These are phyloP conservation scores for Parapristionchus giblindavisi DNA, from an alignment of 2,888 invertebrate genomes.

Conservation along the genomic window DNA sequence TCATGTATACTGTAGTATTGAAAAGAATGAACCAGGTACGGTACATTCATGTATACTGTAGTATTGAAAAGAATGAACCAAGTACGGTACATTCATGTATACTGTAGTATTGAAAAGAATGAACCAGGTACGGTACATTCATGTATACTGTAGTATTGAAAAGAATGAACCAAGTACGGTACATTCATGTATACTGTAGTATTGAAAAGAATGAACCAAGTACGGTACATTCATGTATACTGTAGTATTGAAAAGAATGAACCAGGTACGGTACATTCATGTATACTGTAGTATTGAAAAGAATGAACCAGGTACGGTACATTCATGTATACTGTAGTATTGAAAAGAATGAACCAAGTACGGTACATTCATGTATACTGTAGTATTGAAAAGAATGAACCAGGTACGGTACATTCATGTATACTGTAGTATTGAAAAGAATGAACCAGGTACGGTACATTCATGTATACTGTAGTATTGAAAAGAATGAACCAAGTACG, in stretches of 20 bases:
- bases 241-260: slow-evolving; percentile 71
- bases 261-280: slow-evolving; percentile 70
- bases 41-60: slow-evolving; percentile 69
- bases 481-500: slow-evolving; percentile 72
- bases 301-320: slow-evolving; percentile 71
- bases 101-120: slow-evolving; percentile 72
- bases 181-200: slow-evolving; percentile 70
- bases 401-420: slow-evolving; percentile 69
- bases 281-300: slow-evolving; percentile 71
- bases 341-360: slow-evolving; percentile 72
- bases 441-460: slow-evolving; percentile 71
- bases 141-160: slow-evolving; percentile 71
- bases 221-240: slow-evolving; percentile 68
- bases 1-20: slow-evolving; percentile 71
- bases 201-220: slow-evolving; percentile 72
- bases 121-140: slow-evolving; percentile 71
- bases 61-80: slow-evolving; percentile 71
- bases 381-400: slow-evolving; percentile 71
- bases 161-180: slow-evolving; percentile 72
- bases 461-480: slow-evolving; percentile 71
- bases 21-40: slow-evolving; percentile 72
- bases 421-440: slow-evolving; percentile 72
- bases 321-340: slow-evolving; percentile 71
- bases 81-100: slow-evolving; percentile 66
- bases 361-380: slow-evolving; percentile 67